Evolutionary conservation across 2,888 invertebrate genomes (phyloP), one percentile per base, ranked within the genome.

Genomic region (Leptura quadrifasciata): DNA sequence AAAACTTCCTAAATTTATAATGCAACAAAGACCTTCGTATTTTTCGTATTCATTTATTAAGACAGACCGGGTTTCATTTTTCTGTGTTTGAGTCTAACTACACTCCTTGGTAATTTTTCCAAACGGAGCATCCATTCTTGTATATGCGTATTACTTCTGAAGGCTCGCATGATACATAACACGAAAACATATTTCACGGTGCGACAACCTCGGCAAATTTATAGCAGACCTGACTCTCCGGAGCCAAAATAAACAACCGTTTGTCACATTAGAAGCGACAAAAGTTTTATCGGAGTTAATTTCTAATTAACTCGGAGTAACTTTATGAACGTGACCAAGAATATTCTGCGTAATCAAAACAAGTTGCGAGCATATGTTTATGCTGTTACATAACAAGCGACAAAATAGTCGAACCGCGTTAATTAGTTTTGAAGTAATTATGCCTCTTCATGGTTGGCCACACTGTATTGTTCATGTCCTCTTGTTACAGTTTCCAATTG

Each of bases 371-470:
- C 72, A 63, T 55, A 58, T 58, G 68, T 27, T 55, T 60, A 21
- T 60, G 54, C 67, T 60, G 57, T 54, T 72, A 64, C 74, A 71
- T 71, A 77, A 76, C 76, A 77, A 60, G 76, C 77, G 82, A 83
- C 84, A 82, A 85, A 83, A 84, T 83, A 84, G 80, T 80, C 76
- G 80, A 81, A 82, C 82, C 83, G 83, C 85, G 84, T 85, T 87
- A 87, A 87, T 87, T 87, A 87, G 86, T 87, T 86, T 82, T 83
- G 83, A 86, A 87, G 86, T 87, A 87, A 87, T 87, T 87, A 87
- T 84, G 83, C 82, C 84, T 82, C 86, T 85, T 85, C 84, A 86
- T 81, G 85, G 86, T 85, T 82, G 84, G 84, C 85, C 85, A 85
- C 85, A 85, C 84, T 80, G 83, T 83, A 85, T 84, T 85, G 84